Percentiles rank a stretch among this genome's conserved stretches.
These are phyloP conservation scores for Seira sanloemensis DNA, from an alignment of 2,888 invertebrate genomes.

Conservation along the genomic window DNA sequence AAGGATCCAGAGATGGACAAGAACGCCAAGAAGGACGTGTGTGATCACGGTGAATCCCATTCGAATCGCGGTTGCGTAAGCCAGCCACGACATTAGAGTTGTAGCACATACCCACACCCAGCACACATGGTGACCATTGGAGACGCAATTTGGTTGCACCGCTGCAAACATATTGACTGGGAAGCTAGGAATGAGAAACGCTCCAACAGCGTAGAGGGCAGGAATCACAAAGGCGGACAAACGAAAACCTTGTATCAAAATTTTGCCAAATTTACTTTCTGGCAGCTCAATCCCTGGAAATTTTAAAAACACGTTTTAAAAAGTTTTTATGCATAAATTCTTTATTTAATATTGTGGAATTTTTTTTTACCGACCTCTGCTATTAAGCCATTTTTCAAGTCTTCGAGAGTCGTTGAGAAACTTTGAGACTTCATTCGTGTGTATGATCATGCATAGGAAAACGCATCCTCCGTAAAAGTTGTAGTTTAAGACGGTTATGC, in stretches of 20 bases:
- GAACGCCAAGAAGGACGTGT: neutral
- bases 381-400: neutral
- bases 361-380: neutral
- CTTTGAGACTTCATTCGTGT: neutral
- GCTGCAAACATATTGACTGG: neutral
- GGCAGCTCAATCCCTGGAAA: neutral
- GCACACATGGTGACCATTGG: no score
- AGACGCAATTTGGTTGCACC: neutral
- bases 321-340: neutral
- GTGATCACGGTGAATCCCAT: neutral
- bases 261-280: neutral
- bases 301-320: neutral
- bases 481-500: neutral
- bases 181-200: neutral
- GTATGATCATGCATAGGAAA: neutral
- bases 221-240: neutral
- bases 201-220: neutral
- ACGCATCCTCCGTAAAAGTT: neutral
- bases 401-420: neutral
- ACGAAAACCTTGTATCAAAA: neutral
- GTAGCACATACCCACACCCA: neutral
- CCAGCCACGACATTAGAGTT: neutral
- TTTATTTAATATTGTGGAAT: neutral
- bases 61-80: neutral
- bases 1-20: neutral